Conservation (phyloP, 2,888 invertebrate genomes). For the Epistrophella euchroma region DNA sequence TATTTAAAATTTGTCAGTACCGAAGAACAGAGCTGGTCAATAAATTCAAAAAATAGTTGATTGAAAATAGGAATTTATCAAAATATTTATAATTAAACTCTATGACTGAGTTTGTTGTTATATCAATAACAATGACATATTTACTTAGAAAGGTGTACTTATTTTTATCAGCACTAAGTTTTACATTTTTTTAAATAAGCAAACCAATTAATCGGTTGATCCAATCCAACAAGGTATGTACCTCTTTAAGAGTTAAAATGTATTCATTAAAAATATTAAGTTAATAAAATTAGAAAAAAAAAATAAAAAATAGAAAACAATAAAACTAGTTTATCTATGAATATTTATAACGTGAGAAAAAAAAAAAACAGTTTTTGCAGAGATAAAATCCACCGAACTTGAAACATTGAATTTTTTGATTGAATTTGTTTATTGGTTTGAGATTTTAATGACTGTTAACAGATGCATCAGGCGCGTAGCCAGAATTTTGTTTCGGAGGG, state of each 20-base stretch:
- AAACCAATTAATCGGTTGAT: background rate
- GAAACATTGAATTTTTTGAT: too few species aligned
- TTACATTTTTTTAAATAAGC: background rate
- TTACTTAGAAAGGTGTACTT: background rate
- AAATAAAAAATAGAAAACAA: too few species aligned
- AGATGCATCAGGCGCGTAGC: too few species aligned
- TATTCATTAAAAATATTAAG: background rate
- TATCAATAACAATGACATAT: background rate
- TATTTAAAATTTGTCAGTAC: conserved; percentile 92
- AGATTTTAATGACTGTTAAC: too few species aligned
- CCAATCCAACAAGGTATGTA: background rate
- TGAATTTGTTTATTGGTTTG: too few species aligned
- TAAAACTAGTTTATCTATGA: background rate
- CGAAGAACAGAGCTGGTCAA: conserved; percentile 88
- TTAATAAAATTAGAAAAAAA: background rate
- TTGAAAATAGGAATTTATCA: background rate
- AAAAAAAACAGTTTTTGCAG: background rate
- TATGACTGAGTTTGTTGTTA: background rate
- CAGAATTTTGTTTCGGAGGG: too few species aligned
- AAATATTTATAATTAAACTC: background rate
- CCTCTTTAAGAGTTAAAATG: background rate
- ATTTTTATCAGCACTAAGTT: background rate
- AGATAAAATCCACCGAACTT: background rate
- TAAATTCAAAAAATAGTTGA: conserved; percentile 42
- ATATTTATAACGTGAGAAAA: background rate